Base-by-base conservation (phyloP, 2,113 vertebrate species). In the Poeciliopsis prolifica region DNA sequence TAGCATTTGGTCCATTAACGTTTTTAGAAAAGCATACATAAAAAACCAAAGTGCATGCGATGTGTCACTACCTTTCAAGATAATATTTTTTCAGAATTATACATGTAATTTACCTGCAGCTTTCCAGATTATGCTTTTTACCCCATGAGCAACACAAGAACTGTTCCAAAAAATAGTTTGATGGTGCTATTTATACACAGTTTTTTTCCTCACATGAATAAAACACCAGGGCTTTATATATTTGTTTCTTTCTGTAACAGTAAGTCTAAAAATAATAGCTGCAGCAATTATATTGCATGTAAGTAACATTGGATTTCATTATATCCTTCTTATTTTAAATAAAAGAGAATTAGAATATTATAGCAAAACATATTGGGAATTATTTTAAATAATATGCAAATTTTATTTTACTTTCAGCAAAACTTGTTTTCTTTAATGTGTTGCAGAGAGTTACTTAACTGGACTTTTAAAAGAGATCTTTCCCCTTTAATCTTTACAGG, bases 401-500 rank as follows among this genome's bases (percentile, higher is more conserved):
- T 58, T 58, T 58, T n/a, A 58, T 22, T 58, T 3, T 24, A 24
- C 9, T 24, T 58, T 58, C n/a, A 24, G 6, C 5, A 54, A 22
- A 24, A 15, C 6, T 19, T 54, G 7, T 17, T 44, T 44, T 44
- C 42, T 44, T 44, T 48, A 48, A 58, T 54, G 51, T 54, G 22
- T 54, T 54, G 51, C 6, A 24, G 51, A 54, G 44, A 48, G 24
- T 58, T 22, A 30, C 10, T 54, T 22, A 33, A 58, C 28, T 13
- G 13, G 3, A 1, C 0, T 35, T 63, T 70, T 63, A 12, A 51
- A 69, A 62, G 4, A 8, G 35, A 17, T 48, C 11, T 3, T 13
- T 62, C 28, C 10, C 35, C 11, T 65, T 51, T 0, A 61, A 42
- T 1, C 14, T 82, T 37, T 40, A 3, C 88, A 99, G 98, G 98